phyloP scores from a whole-genome alignment of 2,797 vertebrate genomes.

The Pseudomugil tenellus region DNA sequence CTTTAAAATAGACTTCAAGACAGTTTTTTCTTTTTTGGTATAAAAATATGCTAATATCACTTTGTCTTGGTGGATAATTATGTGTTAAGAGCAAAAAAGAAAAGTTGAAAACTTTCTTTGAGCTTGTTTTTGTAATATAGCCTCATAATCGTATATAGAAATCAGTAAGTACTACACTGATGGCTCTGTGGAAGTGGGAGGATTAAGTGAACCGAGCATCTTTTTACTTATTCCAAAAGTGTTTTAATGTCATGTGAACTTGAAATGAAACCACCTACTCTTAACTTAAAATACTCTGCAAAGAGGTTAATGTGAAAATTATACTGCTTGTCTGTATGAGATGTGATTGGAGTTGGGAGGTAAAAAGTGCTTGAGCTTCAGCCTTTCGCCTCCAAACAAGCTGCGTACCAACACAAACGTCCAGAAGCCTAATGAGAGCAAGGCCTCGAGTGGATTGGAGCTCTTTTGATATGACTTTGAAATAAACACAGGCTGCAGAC shows the following conservation, averaged over 20 bases:
- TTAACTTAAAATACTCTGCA: not conserved
- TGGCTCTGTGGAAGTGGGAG: no score
- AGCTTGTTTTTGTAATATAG: no score
- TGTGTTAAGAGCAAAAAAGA: not conserved
- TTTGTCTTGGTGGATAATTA: not conserved
- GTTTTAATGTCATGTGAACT: constrained; percentile 2
- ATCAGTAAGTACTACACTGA: no score
- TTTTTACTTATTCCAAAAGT: constrained; percentile 2
- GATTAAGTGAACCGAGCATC: not conserved
- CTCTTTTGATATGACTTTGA: constrained; percentile 62
- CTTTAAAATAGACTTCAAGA: no score
- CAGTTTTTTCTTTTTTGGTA: no score
- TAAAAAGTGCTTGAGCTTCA: constrained; percentile 14
- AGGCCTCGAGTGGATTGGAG: constrained; percentile 49
- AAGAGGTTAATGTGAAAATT: constrained; percentile 9
- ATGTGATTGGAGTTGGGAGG: constrained; percentile 36
- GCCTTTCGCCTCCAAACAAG: constrained; percentile 34
- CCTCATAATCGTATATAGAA: no score
- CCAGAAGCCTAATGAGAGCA: constrained; percentile 47
- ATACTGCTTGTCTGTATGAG: not conserved
- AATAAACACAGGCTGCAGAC: constrained; percentile 53
- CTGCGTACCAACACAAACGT: constrained; percentile 6
- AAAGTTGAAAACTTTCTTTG: no score
- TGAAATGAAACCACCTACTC: not conserved
- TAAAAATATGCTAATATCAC: not conserved